Evolutionary conservation across 2,888 invertebrate genomes (phyloP).

Genomic region (Cinara cedri): DNA sequence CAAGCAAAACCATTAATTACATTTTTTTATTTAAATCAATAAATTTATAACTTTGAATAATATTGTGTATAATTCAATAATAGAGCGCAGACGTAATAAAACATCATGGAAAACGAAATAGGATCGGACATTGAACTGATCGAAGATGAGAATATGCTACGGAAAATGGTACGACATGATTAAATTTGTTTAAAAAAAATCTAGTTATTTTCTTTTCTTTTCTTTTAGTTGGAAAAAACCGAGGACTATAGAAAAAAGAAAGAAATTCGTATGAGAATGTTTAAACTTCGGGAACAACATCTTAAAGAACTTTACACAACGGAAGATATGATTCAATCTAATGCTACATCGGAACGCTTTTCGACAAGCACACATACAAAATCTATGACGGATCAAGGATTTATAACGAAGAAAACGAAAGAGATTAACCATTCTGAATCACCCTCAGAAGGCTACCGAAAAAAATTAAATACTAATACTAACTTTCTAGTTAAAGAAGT

Average conservation of each 20-base stretch:
- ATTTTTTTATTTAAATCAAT: background rate
- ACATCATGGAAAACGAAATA: conserved; percentile 62
- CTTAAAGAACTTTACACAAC: conserved; percentile 75
- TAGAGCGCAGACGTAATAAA: background rate
- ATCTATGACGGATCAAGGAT: conserved; percentile 77
- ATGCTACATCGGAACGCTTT: conserved; percentile 28
- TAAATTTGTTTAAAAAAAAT: too few relatives aligned
- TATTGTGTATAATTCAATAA: background rate
- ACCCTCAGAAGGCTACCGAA: conserved; percentile 70
- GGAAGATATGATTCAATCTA: conserved; percentile 63
- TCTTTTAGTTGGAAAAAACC: conserved; percentile 81
- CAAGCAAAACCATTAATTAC: background rate
- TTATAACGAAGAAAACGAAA: conserved; percentile 78
- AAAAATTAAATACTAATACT: conserved; percentile 33
- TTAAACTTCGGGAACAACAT: conserved; percentile 80
- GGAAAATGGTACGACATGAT: conserved; percentile 71
- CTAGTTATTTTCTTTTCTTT: conserved; percentile 57
- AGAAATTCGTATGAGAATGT: conserved; percentile 85
- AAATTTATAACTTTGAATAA: background rate
- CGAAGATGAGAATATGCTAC: conserved; percentile 77
- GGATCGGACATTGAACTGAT: conserved; percentile 74
- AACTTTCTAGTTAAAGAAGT: too few relatives aligned
- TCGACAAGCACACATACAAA: conserved; percentile 67
- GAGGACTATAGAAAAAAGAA: conserved; percentile 85
- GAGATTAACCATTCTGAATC: conserved; percentile 80